phyloP scores from a whole-genome alignment of 2,113 vertebrate species.

The Alouatta palliata region DNA sequence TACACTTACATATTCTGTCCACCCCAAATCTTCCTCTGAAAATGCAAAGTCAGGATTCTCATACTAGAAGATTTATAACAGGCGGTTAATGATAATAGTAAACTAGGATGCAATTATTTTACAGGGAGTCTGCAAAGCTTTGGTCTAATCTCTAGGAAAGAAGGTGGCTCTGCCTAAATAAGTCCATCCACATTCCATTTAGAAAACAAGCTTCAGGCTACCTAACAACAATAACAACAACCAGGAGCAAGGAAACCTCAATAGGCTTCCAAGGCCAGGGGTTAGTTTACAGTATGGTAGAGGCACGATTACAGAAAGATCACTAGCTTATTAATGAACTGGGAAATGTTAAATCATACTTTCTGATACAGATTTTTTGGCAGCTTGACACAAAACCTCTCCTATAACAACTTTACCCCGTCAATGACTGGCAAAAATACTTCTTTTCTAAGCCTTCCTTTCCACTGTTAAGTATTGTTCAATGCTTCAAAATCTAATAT shows the following conservation, averaged over 20 bases:
- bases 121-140: constrained; percentile 52
- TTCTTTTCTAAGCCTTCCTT: constrained; percentile 77
- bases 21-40: constrained; percentile 23
- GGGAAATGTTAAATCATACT: constrained; percentile 53
- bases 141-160: constrained; percentile 55
- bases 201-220: constrained; percentile 74
- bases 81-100: background rate
- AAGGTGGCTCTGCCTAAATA: constrained; percentile 56
- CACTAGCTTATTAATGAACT: constrained; percentile 57
- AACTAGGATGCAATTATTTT: constrained; percentile 54
- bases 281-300: constrained; percentile 60
- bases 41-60: constrained; percentile 52
- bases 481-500: constrained; percentile 80
- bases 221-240: constrained; percentile 63
- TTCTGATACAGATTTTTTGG: constrained; percentile 55
- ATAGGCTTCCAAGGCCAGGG: constrained; percentile 66
- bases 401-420: constrained; percentile 29
- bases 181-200: constrained; percentile 61
- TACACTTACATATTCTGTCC: background rate
- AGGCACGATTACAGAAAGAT: constrained; percentile 44
- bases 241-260: constrained; percentile 57
- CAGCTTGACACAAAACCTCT: constrained; percentile 55
- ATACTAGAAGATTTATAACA: constrained; percentile 31
- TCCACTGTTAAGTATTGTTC: constrained; percentile 80
- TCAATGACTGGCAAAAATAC: constrained; percentile 68